Evolutionary conservation across 2,888 invertebrate genomes (phyloP), one percentile per base, ranked within the genome.

Genomic region (Listrodromus nycthemerus): DNA sequence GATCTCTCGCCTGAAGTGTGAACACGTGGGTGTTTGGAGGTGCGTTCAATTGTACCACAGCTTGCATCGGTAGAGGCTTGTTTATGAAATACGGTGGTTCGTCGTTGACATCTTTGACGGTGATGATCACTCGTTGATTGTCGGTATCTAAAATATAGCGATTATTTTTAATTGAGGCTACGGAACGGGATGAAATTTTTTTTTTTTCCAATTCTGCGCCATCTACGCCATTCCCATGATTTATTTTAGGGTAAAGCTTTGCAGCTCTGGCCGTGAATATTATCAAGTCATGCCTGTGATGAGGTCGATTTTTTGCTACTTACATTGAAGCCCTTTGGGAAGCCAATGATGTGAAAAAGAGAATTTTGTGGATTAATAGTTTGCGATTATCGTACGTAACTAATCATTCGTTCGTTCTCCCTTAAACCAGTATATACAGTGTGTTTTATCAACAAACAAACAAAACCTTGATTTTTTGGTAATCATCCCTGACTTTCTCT

Each of bases 1-100:
- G 99, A 93, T 99, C 99, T 87, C 98, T 95, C 19, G 99, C 99
- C 93, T 98, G 98, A 33, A 99, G 95, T n/a, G 98, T 98, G 94
- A 98, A 99, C 4, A 99, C 98, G 5, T 98, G 98, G 0, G 98
- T 98, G 93, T 98, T 99, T 52, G 98, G 97, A 3, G 98, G 97
- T 3, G 99, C 98, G 93, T 99, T 99, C 75, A 98, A 95, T 91
- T 99, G 98, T 0, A 99, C 98, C 83, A 99, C 98, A 0, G 99
- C 98, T 94, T 99, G 98, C 98, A 99, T 99, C 21, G 99, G 99
- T 86, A 98, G 94, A 0, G 99, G 99, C 1, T 98, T 96, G 94
- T 99, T 99, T 94, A 99, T 97, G 95, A 99, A 99, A 94, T 98
- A 98, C 0, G 99, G 98, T 0, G 97, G 97, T 93, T 99, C 99